A percentile compares a stretch with the other conserved stretches of the same genome.
These are phyloP conservation scores for Ophion ellenae DNA, from an alignment of 2,888 invertebrate genomes.

Conservation along the genomic window DNA sequence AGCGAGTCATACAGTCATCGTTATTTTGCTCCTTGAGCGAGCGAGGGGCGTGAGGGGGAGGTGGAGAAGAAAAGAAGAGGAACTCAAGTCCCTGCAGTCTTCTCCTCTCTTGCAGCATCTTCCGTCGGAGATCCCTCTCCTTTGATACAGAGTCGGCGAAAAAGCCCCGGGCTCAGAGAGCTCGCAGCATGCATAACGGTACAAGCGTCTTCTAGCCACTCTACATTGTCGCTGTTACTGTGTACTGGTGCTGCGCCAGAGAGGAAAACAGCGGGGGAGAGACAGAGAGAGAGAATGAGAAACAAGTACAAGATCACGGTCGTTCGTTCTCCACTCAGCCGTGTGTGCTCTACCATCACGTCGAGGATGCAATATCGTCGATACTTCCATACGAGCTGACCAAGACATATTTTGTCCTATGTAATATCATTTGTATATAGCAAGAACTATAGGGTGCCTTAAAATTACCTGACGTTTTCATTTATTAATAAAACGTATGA, in stretches of 20 bases:
- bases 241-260: slow-evolving; percentile 15
- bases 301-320: slow-evolving; percentile 63
- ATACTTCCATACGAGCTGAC: slow-evolving; percentile 24
- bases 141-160: slow-evolving; percentile 30
- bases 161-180: slow-evolving; percentile 28
- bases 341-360: slow-evolving; percentile 15
- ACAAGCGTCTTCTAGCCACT: slow-evolving; percentile 49
- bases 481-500: too few species aligned
- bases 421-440: too few species aligned
- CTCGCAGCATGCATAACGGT: slow-evolving; percentile 57
- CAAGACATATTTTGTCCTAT: background rate
- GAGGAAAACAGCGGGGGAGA: slow-evolving; percentile 8
- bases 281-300: slow-evolving; percentile 31
- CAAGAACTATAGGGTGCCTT: too few species aligned
- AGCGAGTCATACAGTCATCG: slow-evolving; percentile 51
- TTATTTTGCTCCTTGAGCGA: slow-evolving; percentile 30
- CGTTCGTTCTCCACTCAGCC: slow-evolving; percentile 45
- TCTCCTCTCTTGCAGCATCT: slow-evolving; percentile 45
- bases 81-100: slow-evolving; percentile 27
- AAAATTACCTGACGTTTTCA: too few species aligned
- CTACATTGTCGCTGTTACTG: slow-evolving; percentile 28
- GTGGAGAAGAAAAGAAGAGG: slow-evolving; percentile 2
- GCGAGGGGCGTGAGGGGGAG: background rate
- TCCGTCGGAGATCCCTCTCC: slow-evolving; percentile 57
- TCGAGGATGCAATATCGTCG: slow-evolving; percentile 33